Conservation (phyloP, 1,140 invertebrate species). For the Cryptotermes secundus region DNA sequence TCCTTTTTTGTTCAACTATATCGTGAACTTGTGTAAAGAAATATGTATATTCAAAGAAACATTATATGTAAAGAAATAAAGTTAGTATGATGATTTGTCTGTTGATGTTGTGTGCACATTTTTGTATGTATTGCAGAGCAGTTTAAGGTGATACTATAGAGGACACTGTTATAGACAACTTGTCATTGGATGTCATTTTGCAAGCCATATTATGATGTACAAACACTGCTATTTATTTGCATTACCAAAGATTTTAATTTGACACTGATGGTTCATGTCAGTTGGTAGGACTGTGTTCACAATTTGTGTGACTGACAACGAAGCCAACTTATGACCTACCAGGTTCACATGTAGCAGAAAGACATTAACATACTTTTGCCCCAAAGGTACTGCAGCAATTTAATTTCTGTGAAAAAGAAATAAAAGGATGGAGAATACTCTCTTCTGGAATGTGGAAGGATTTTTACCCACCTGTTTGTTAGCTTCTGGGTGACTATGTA, state of each 20-base stretch:
- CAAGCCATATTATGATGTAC: neutral
- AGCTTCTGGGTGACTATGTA: too few species aligned
- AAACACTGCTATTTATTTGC: conserved; percentile 2
- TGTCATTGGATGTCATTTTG: neutral
- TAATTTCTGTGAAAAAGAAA: neutral
- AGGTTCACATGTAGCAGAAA: neutral
- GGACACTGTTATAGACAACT: neutral
- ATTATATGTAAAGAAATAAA: neutral
- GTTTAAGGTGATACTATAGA: neutral
- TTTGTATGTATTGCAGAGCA: neutral
- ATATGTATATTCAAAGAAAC: neutral
- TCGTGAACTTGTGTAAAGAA: neutral
- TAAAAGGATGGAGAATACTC: too few species aligned
- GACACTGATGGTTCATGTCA: neutral
- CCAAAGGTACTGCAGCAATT: neutral
- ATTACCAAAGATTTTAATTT: conserved; percentile 6
- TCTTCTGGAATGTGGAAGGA: too few species aligned
- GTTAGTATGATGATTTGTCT: neutral
- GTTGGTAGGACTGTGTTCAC: neutral
- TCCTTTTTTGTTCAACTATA: neutral
- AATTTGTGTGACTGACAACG: neutral
- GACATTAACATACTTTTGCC: neutral
- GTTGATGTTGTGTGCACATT: neutral
- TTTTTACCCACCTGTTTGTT: too few species aligned
- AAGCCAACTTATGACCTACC: neutral